Evolutionary conservation across 2,797 vertebrate genomes (phyloP).

Genomic region (Parauchenoglanis punctatus): DNA sequence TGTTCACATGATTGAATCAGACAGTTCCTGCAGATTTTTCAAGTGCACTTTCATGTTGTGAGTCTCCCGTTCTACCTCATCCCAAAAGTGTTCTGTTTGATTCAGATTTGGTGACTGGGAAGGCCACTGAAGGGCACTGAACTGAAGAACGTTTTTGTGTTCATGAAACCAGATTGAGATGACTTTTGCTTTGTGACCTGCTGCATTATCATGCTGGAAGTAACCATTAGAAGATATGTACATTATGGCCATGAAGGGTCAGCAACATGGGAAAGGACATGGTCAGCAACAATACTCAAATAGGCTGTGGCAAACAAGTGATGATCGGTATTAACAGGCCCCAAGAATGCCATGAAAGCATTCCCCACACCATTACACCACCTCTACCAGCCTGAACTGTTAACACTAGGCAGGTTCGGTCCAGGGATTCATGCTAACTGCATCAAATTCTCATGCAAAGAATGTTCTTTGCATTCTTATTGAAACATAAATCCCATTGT

Average conservation of each 20-base stretch:
- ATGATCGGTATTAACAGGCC: neutral
- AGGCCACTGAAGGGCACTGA: no score
- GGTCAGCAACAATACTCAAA: no score
- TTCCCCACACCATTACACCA: neutral
- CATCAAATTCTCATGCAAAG: neutral
- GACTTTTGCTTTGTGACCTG: neutral
- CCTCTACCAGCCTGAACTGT: neutral
- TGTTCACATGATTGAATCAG: neutral
- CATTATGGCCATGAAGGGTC: neutral
- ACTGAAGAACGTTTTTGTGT: neutral
- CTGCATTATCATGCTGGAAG: neutral
- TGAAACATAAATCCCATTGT: no score
- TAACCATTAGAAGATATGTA: neutral
- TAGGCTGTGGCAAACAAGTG: no score
- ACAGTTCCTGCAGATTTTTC: no score
- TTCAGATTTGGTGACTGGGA: no score
- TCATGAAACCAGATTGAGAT: neutral
- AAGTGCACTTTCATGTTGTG: no score
- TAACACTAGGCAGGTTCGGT: neutral
- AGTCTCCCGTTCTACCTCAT: no score
- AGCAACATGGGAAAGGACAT: no score
- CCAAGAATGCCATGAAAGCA: neutral
- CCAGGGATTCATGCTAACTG: neutral
- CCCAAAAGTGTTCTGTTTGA: no score
- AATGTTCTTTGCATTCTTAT: no score